Evolutionary conservation across 2,888 invertebrate species (phyloP).

Genomic region (Lasioglossum pauxillum): DNA sequence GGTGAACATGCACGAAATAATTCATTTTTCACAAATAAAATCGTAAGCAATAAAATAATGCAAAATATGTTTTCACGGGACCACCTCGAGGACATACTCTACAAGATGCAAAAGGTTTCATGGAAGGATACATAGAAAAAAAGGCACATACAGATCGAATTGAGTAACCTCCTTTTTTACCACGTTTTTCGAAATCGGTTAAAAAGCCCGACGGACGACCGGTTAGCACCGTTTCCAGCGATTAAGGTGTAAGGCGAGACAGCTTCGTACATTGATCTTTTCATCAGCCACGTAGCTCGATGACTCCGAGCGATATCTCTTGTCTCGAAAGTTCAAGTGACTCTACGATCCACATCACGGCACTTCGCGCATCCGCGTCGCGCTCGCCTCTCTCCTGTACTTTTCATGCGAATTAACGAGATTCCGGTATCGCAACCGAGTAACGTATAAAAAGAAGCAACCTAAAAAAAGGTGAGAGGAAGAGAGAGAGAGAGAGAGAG

Average conservation of each 20-base stretch:
- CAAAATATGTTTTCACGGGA: too few relatives aligned
- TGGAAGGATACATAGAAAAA: too few relatives aligned
- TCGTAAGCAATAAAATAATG: too few relatives aligned
- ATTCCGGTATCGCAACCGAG: slow-evolving; percentile 11
- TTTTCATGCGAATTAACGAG: slow-evolving; percentile 40
- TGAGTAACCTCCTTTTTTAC: too few relatives aligned
- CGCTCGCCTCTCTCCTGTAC: slow-evolving; percentile 23
- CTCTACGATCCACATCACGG: slow-evolving; percentile 19
- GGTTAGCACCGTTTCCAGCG: not conserved
- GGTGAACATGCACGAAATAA: too few relatives aligned
- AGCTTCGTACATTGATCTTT: slow-evolving; percentile 45
- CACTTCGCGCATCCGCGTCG: slow-evolving; percentile 8
- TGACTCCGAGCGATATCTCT: slow-evolving; percentile 35
- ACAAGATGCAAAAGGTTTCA: too few relatives aligned
- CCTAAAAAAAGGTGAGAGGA: not conserved
- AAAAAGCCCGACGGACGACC: not conserved
- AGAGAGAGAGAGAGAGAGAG: not conserved
- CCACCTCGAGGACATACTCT: too few relatives aligned
- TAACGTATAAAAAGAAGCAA: slow-evolving; percentile 14
- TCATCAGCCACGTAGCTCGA: slow-evolving; percentile 43
- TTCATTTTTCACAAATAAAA: too few relatives aligned
- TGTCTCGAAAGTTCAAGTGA: slow-evolving; percentile 52
- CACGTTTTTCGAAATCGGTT: not conserved
- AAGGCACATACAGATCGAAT: too few relatives aligned
- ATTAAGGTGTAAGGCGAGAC: slow-evolving; percentile 19